Base-by-base conservation (phyloP, 2,113 vertebrate genomes). In the Cyanocitta stelleri region DNA sequence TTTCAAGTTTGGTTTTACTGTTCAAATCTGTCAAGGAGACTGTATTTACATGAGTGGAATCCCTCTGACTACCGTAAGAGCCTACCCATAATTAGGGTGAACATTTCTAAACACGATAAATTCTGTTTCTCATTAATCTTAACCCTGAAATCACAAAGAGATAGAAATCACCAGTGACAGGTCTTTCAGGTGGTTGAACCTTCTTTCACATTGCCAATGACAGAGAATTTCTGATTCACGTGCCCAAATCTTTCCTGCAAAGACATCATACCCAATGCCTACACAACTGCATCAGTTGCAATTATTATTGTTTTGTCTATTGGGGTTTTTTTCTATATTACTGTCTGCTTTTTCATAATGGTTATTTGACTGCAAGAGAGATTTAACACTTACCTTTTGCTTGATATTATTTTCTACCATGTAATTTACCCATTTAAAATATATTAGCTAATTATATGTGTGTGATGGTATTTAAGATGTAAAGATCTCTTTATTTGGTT, bases 401-500 rank as follows among this genome's bases (percentile, higher is more conserved):
- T 81, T 85, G 9, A 44, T 76, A 23, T 44, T 80, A 59, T 71
- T 67, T 69, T 26, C 24, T 17, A 32, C 11, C 15, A 27, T 46
- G 37, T 76, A 92, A 85, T 85, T 93, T 87, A 56, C 21, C 44
- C 43, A 67, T 90, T 89, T 84, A 88, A 90, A 89, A 95, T 63
- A 26, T 86, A 79, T 90, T 85, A 76, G 26, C 24, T 88, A 87
- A 92, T 95, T 78, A 73, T 74, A 19, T 67, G 29, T 71, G 32
- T 73, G 52, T 76, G 51, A 71, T 83, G 16, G 29, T 77, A 56
- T 97, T 94, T 48, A 54, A 94, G 72, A 94, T 85, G 37, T 86
- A 93, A 94, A 81, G 44, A 90, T 86, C 48, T 82, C 37, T 79
- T 94, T 87, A 84, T 88, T 94, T 93, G 90, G 83, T 95, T 96